Evolutionary conservation across 2,888 invertebrate genomes (phyloP).

Genomic region (Nomada fucata): DNA sequence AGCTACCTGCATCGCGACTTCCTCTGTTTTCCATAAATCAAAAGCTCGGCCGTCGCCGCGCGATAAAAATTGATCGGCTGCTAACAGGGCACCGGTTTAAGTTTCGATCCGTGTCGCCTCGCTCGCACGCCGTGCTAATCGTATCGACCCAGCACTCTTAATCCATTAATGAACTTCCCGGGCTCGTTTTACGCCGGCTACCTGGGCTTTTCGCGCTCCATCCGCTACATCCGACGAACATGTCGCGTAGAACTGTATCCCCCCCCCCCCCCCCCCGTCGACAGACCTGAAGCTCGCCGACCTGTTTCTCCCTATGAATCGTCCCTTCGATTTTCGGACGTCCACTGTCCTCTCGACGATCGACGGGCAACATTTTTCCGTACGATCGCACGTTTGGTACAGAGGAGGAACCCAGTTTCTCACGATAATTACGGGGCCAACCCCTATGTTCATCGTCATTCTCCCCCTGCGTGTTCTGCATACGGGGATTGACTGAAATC

Average conservation of each 20-base stretch:
- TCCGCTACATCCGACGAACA: slow-evolving; percentile 62
- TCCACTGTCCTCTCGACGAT: background rate
- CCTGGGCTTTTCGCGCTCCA: slow-evolving; percentile 69
- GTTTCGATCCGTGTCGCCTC: slow-evolving; percentile 66
- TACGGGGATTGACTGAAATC: slow-evolving; percentile 80
- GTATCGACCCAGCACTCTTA: slow-evolving; percentile 78
- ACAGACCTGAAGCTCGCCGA: slow-evolving; percentile 51
- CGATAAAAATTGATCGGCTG: slow-evolving; percentile 58
- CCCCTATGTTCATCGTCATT: slow-evolving; percentile 17
- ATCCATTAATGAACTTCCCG: slow-evolving; percentile 80
- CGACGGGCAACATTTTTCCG: background rate
- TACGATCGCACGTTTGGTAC: background rate
- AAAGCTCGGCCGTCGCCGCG: slow-evolving; percentile 11
- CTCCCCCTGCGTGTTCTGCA: slow-evolving; percentile 28
- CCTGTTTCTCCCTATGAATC: slow-evolving; percentile 1
- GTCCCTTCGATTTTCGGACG: background rate
- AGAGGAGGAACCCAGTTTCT: slow-evolving; percentile 21
- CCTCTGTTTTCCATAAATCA: slow-evolving; percentile 58
- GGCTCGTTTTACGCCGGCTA: slow-evolving; percentile 73
- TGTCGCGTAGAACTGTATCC: slow-evolving; percentile 31
- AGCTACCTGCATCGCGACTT: slow-evolving; percentile 33
- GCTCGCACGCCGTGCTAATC: slow-evolving; percentile 69
- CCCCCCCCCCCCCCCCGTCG: background rate
- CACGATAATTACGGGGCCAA: slow-evolving; percentile 56
- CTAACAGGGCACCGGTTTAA: slow-evolving; percentile 47